A percentile compares a stretch with the other conserved stretches of the same genome.
Conservation (phyloP, 2,797 vertebrate genomes). For the Sebastes trivittatus region DNA sequence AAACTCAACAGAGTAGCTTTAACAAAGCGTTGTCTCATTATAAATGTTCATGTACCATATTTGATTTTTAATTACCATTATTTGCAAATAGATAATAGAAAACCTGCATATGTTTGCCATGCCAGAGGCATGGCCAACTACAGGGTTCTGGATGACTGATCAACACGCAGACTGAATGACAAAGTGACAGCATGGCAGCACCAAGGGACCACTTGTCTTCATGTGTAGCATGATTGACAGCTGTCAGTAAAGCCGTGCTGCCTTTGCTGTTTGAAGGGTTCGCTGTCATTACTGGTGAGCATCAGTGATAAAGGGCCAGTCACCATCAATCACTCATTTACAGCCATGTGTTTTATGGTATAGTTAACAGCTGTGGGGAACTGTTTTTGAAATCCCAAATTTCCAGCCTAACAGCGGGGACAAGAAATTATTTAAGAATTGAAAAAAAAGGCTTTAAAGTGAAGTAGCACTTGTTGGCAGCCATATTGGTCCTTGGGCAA, state of each 20-base stretch:
- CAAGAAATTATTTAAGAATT: neutral
- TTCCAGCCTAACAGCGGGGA: neutral
- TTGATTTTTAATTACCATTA: accelerated
- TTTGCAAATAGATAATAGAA: neutral
- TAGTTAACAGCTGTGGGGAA: neutral
- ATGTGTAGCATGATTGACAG: conserved; percentile 25
- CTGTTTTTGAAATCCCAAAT: neutral
- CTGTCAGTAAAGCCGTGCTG: neutral
- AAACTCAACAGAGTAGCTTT: neutral
- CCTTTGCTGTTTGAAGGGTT: conserved; percentile 2
- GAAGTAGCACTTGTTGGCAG: neutral
- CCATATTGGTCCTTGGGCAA: neutral
- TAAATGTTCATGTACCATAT: neutral
- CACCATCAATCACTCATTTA: neutral
- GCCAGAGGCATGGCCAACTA: neutral
- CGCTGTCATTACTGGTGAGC: conserved; percentile 8
- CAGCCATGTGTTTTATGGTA: neutral
- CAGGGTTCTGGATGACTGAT: neutral
- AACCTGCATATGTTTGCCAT: neutral
- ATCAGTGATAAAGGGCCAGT: neutral
- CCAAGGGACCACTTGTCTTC: neutral
- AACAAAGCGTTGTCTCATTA: neutral
- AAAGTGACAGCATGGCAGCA: neutral
- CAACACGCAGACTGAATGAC: neutral
- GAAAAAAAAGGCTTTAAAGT: neutral